Evolutionary conservation across 2,888 invertebrate genomes (phyloP).

Genomic region (Drosophila anceps): DNA sequence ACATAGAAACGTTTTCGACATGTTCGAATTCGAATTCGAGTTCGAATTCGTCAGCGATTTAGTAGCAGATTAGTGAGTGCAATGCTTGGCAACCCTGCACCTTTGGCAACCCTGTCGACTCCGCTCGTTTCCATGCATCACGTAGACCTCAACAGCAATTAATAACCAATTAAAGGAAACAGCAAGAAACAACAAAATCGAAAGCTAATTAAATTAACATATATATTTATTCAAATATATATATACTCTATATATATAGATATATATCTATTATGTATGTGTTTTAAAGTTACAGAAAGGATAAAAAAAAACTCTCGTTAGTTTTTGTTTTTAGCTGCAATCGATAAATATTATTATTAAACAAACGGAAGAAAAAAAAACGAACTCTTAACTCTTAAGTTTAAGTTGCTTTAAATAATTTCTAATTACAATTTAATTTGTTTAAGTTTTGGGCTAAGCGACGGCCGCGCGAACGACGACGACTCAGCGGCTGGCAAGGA

Average conservation of each 20-base stretch:
- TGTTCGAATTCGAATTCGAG: neutral
- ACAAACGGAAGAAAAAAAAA: constrained; percentile 1
- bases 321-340: constrained; percentile 51
- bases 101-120: neutral
- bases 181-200: constrained; percentile 6
- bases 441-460: constrained; percentile 44
- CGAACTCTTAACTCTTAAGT: constrained; percentile 69
- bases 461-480: constrained; percentile 20
- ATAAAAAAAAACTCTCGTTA: constrained; percentile 39
- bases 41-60: neutral
- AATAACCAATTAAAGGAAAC: constrained; percentile 44
- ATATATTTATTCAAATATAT: constrained; percentile 25
- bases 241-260: constrained; percentile 15
- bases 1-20: neutral
- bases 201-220: constrained; percentile 33
- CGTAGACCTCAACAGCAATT: constrained; percentile 61
- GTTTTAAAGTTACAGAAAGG: constrained; percentile 34
- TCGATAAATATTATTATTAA: constrained; percentile 39
- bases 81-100: constrained; percentile 37
- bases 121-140: constrained; percentile 41
- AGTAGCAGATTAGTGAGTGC: constrained; percentile 53
- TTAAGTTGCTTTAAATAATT: constrained; percentile 77
- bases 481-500: constrained; percentile 34
- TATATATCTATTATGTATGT: constrained; percentile 45
- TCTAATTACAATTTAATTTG: constrained; percentile 63